phyloP scores from a whole-genome alignment of 2,888 invertebrate genomes.

The Eristalis intricaria region DNA sequence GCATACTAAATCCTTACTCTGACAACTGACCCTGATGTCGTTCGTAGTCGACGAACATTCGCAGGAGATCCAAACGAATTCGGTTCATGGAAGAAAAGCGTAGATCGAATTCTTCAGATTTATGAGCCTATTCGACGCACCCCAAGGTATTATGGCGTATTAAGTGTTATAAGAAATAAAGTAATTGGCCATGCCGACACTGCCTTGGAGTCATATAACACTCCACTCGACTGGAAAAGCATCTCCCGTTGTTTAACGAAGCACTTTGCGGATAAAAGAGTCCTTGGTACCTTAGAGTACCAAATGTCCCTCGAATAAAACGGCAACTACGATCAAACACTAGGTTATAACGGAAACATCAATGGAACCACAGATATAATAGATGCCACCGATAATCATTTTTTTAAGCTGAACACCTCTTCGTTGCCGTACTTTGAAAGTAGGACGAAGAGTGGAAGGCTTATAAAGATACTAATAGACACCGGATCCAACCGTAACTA shows the following conservation, averaged over 20 bases:
- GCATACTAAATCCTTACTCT: neutral
- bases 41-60: neutral
- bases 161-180: neutral
- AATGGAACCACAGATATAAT: neutral
- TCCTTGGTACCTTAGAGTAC: neutral
- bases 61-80: slow-evolving; percentile 4
- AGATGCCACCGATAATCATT: neutral
- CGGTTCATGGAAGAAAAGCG: slow-evolving; percentile 8
- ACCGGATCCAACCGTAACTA: neutral
- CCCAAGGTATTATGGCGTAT: neutral
- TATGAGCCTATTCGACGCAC: neutral
- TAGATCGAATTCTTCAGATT: neutral
- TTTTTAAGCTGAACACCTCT: slow-evolving; percentile 11
- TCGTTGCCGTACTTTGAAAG: neutral
- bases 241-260: neutral
- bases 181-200: slow-evolving; percentile 35
- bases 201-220: slow-evolving; percentile 68
- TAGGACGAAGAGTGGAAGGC: neutral
- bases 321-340: slow-evolving; percentile 1
- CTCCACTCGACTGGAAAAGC: neutral
- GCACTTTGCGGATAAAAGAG: neutral
- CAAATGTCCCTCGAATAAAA: slow-evolving; percentile 1
- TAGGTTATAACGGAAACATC: neutral
- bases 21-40: neutral
- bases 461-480: neutral